These are phyloP conservation scores for Melanotus villosus DNA, from an alignment of 2,888 invertebrate genomes.

Conservation along the genomic window DNA sequence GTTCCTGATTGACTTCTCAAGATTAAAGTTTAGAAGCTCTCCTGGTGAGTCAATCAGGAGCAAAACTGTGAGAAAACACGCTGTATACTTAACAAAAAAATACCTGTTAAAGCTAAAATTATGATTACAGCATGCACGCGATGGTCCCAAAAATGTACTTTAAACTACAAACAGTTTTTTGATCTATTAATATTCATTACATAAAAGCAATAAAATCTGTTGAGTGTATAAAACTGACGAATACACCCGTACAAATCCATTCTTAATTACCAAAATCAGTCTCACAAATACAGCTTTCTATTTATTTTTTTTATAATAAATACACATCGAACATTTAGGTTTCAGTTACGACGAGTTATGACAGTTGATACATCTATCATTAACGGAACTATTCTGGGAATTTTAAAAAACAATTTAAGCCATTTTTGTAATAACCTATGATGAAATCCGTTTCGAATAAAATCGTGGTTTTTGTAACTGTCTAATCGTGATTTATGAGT, in stretches of 20 bases:
- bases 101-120: neutral
- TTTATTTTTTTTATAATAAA: neutral
- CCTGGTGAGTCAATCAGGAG: too few species aligned
- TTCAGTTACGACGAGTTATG: neutral
- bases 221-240: neutral
- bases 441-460: too few species aligned
- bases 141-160: conserved; percentile 2
- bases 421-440: too few species aligned
- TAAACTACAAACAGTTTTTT: neutral
- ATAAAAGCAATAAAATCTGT: neutral
- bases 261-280: conserved; percentile 2
- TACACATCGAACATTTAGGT: conserved; percentile 14
- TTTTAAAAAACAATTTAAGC: too few species aligned
- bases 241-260: neutral
- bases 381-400: conserved; percentile 5
- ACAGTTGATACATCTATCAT: neutral
- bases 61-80: too few species aligned
- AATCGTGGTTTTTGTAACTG: too few species aligned
- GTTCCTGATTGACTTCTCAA: too few species aligned
- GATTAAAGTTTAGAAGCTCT: too few species aligned
- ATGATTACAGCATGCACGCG: neutral
- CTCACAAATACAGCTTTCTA: conserved; percentile 6
- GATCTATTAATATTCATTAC: neutral
- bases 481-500: too few species aligned
- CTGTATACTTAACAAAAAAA: too few species aligned